phyloP scores from a whole-genome alignment of 2,797 vertebrate species.

The Vespertilio murinus region DNA sequence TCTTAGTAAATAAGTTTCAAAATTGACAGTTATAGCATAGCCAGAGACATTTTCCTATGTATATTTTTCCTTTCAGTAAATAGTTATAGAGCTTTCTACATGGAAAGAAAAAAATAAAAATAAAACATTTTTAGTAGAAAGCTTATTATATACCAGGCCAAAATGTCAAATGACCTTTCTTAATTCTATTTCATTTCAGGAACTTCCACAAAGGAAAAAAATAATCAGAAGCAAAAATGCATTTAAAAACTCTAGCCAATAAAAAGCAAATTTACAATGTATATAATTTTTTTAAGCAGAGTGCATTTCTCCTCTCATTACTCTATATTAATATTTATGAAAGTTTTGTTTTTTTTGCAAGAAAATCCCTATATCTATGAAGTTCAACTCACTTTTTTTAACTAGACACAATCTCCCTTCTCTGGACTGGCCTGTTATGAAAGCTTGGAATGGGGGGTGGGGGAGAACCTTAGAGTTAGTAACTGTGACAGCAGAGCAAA shows the following conservation, averaged over 20 bases:
- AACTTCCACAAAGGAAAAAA: constrained; percentile 6
- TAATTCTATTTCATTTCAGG: constrained; percentile 43
- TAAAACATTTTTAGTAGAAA: constrained; percentile 6
- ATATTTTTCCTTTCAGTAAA: constrained; percentile 32
- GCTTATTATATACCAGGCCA: constrained; percentile 26
- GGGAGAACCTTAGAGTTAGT: background rate
- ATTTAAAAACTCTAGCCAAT: constrained; percentile 43
- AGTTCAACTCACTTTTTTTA: constrained; percentile 11
- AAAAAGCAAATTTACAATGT: constrained; percentile 36
- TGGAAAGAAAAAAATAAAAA: background rate
- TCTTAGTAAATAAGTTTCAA: constrained; percentile 62
- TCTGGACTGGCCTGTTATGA: background rate
- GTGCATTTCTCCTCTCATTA: background rate
- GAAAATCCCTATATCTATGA: background rate
- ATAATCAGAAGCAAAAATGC: constrained; percentile 35
- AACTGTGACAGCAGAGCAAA: background rate
- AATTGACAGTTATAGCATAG: constrained; percentile 25
- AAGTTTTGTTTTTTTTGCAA: background rate
- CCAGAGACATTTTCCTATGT: background rate
- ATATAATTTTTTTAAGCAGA: background rate
- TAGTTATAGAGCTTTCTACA: background rate
- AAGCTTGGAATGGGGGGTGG: background rate
- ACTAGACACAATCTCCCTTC: background rate
- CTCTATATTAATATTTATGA: background rate
- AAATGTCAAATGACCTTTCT: constrained; percentile 33